These are phyloP conservation scores for Molossus alvarezi DNA, from an alignment of 2,797 vertebrate species.

Conservation along the genomic window DNA sequence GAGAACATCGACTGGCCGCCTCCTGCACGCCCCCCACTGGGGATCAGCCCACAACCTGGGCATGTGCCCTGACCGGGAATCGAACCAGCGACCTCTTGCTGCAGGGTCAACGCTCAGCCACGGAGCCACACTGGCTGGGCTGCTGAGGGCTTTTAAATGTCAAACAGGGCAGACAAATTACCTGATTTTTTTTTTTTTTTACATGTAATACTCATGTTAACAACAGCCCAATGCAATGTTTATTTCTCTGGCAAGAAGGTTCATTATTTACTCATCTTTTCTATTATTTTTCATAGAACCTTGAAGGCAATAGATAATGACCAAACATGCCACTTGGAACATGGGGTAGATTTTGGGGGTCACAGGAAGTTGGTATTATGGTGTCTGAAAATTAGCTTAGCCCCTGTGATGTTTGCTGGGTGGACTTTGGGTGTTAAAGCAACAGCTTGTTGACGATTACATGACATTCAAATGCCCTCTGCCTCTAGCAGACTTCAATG, in stretches of 20 bases:
- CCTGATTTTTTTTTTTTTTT: slow-evolving; percentile 81
- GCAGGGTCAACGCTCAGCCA: too few species aligned
- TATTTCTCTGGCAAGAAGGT: slow-evolving; percentile 72
- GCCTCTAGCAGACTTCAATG: slow-evolving; percentile 16
- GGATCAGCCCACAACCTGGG: too few species aligned
- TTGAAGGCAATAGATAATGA: slow-evolving; percentile 68
- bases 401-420: slow-evolving; percentile 66
- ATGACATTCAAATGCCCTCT: slow-evolving; percentile 57
- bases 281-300: slow-evolving; percentile 79
- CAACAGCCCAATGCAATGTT: slow-evolving; percentile 58
- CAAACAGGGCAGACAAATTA: slow-evolving; percentile 87
- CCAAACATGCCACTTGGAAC: not conserved
- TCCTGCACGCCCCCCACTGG: too few species aligned
- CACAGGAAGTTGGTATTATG: slow-evolving; percentile 52
- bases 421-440: slow-evolving; percentile 68
- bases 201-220: slow-evolving; percentile 81
- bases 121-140: too few species aligned
- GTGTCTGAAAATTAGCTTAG: slow-evolving; percentile 77
- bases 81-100: too few species aligned
- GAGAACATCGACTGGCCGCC: too few species aligned
- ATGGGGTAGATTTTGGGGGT: not conserved
- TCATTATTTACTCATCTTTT: slow-evolving; percentile 74
- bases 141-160: slow-evolving; percentile 69
- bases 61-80: too few species aligned
- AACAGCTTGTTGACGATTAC: slow-evolving; percentile 64